Conservation (phyloP, 2,113 vertebrate species). For the Nothocercus julius region DNA sequence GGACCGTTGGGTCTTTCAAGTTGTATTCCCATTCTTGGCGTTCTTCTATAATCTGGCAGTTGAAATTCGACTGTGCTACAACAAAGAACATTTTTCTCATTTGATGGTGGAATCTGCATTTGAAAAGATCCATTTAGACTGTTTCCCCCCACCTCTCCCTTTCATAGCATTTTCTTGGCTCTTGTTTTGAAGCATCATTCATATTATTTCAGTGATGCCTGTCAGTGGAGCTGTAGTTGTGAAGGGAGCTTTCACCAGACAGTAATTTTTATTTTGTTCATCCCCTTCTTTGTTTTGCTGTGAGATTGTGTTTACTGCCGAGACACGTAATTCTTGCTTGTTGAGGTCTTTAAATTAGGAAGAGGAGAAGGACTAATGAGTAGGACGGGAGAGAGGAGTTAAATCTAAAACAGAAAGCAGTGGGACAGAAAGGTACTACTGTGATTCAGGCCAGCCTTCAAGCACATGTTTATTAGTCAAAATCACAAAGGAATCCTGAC, state of each 20-base stretch:
- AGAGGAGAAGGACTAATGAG: slow-evolving; percentile 3
- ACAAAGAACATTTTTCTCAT: slow-evolving; percentile 30
- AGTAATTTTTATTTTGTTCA: slow-evolving; percentile 47
- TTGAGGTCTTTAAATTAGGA: slow-evolving; percentile 35
- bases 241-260: slow-evolving; percentile 54
- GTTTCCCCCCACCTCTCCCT: neutral
- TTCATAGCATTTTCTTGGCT: slow-evolving; percentile 61
- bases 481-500: neutral
- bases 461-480: neutral
- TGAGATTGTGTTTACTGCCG: slow-evolving; percentile 54
- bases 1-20: neutral
- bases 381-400: neutral
- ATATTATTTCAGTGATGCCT: slow-evolving; percentile 66
- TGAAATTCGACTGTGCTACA: slow-evolving; percentile 1
- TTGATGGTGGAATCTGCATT: slow-evolving; percentile 55
- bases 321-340: slow-evolving; percentile 41
- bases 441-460: neutral
- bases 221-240: slow-evolving; percentile 59
- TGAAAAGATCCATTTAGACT: slow-evolving; percentile 57
- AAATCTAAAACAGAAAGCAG: neutral
- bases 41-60: neutral
- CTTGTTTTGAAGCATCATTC: slow-evolving; percentile 59
- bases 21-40: neutral
- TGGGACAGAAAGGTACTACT: neutral
- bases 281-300: slow-evolving; percentile 44